A percentile compares a stretch with the other conserved stretches of the same genome.
Evolutionary conservation across 1,140 invertebrate genomes (phyloP).

Genomic region (Hylaeus volcanicus): DNA sequence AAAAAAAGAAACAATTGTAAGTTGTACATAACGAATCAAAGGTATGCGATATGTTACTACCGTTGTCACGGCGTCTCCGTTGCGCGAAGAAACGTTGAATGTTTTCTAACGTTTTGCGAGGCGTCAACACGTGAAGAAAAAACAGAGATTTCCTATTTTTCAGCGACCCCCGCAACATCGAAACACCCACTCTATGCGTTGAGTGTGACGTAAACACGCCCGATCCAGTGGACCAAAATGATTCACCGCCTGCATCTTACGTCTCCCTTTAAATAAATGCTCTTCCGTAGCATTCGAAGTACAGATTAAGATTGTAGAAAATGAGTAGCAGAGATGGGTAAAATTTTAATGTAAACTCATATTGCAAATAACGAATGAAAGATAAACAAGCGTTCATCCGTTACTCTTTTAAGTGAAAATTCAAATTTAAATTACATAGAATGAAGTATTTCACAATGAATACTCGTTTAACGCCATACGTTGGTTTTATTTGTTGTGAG

Average conservation of each 20-base stretch:
- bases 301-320: constrained; percentile 1
- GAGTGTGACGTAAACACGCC: constrained; percentile 28
- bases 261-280: constrained; percentile 3
- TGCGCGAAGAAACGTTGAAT: neutral
- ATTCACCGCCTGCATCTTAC: constrained; percentile 34
- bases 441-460: too few species aligned
- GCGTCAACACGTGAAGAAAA: neutral
- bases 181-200: constrained; percentile 21
- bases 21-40: constrained; percentile 50
- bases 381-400: too few species aligned
- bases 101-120: neutral
- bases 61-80: constrained; percentile 40
- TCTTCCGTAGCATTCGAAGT: constrained; percentile 9
- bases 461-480: too few species aligned
- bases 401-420: too few species aligned
- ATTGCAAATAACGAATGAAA: too few species aligned
- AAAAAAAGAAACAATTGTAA: constrained; percentile 16
- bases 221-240: constrained; percentile 51
- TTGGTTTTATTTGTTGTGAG: too few species aligned
- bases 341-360: too few species aligned
- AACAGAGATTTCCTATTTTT: constrained; percentile 35
- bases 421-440: too few species aligned
- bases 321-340: neutral
- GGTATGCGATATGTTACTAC: constrained; percentile 49
- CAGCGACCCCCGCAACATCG: constrained; percentile 8